These are phyloP conservation scores for Aethes cnicana DNA, from an alignment of 2,888 invertebrate genomes.

Conservation along the genomic window DNA sequence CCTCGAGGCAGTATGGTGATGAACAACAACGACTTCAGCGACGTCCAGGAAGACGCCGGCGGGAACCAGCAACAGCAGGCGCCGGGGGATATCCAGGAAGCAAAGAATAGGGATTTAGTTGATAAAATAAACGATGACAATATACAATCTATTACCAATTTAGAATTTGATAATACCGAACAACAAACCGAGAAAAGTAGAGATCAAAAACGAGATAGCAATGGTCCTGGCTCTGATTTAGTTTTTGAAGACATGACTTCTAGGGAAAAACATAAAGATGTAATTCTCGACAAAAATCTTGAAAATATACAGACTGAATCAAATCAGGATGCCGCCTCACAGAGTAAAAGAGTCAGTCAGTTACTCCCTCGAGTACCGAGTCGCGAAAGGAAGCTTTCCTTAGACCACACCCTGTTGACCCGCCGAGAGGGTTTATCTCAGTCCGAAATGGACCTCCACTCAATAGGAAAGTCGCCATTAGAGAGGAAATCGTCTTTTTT, in stretches of 20 bases:
- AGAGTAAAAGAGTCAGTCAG: constrained; percentile 1
- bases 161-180: constrained; percentile 33
- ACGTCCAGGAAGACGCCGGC: constrained; percentile 56
- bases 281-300: background rate
- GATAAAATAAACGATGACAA: background rate
- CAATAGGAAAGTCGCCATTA: constrained; percentile 67
- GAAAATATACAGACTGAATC: background rate
- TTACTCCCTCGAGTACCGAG: background rate
- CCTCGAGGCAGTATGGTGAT: constrained; percentile 67
- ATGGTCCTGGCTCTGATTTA: constrained; percentile 25
- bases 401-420: constrained; percentile 65
- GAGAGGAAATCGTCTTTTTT: constrained; percentile 76
- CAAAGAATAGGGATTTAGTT: constrained; percentile 48
- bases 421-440: constrained; percentile 64
- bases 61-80: constrained; percentile 17
- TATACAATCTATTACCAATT: background rate
- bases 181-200: constrained; percentile 31
- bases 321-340: background rate
- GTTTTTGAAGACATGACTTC: background rate
- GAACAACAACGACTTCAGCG: constrained; percentile 60
- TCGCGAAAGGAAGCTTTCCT: constrained; percentile 64
- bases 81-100: constrained; percentile 43
- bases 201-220: constrained; percentile 27
- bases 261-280: background rate
- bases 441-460: constrained; percentile 70